Percentiles rank a stretch among this genome's conserved stretches.
phyloP scores from a whole-genome alignment of 2,797 vertebrate species.

The Pseudocheirus occidentalis region DNA sequence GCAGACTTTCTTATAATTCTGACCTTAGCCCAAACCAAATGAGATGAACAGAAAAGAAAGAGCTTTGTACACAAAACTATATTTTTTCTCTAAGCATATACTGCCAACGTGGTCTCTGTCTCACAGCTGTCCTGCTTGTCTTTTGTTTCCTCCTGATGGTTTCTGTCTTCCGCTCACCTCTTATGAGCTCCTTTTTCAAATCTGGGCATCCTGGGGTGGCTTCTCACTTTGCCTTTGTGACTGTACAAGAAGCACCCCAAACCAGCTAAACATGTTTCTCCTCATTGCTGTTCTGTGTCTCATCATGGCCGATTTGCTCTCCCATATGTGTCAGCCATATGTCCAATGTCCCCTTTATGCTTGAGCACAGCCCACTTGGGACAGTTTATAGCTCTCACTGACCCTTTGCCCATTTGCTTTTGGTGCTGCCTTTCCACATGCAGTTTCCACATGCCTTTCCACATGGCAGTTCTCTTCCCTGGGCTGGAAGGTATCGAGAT shows the following conservation, averaged over 20 bases:
- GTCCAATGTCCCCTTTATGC: neutral
- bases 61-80: neutral
- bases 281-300: neutral
- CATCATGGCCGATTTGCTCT: neutral
- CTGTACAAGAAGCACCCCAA: neutral
- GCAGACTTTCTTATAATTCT: neutral
- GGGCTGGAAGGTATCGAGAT: neutral
- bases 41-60: neutral
- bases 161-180: neutral
- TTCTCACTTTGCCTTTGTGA: neutral
- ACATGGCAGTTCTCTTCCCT: neutral
- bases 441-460: neutral
- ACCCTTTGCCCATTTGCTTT: neutral
- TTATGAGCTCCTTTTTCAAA: neutral
- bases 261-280: neutral
- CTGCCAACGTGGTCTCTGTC: neutral
- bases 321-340: neutral
- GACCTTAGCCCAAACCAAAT: neutral
- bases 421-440: neutral
- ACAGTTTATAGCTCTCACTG: neutral
- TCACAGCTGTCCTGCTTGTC: neutral
- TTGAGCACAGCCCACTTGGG: neutral
- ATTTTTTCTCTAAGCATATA: neutral
- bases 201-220: neutral
- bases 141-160: neutral